These are phyloP conservation scores for Ptychoptera contaminata DNA, from an alignment of 2,888 invertebrate species.

Conservation along the genomic window DNA sequence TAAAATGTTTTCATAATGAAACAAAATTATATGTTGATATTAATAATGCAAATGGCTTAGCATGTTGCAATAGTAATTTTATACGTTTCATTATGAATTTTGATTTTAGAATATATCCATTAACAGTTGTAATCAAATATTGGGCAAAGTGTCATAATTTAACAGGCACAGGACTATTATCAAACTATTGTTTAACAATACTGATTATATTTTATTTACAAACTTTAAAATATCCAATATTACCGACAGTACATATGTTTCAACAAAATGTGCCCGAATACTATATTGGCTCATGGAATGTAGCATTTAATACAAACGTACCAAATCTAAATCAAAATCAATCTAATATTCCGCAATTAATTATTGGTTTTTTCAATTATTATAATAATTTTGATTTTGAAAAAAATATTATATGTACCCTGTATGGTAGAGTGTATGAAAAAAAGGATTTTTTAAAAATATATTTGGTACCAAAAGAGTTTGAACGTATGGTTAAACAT, in stretches of 20 bases:
- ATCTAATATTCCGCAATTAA: conserved; percentile 1
- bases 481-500: not conserved
- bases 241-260: not conserved
- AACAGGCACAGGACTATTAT: conserved; percentile 1
- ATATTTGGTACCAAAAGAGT: not conserved
- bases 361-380: conserved; percentile 7
- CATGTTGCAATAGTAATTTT: not conserved
- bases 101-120: conserved; percentile 6
- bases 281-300: conserved; percentile 5
- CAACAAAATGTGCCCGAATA: not conserved
- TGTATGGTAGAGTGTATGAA: not conserved
- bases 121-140: conserved; percentile 5
- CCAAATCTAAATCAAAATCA: not conserved
- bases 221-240: conserved; percentile 3
- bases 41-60: no score
- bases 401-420: not conserved
- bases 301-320: conserved; percentile 2
- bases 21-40: no score
- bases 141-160: conserved; percentile 5
- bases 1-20: no score
- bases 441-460: not conserved
- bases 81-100: conserved; percentile 1
- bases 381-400: conserved; percentile 4
- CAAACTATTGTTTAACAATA: conserved; percentile 6
- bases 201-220: conserved; percentile 8